Evolutionary conservation across 1,140 invertebrate species (phyloP).

Genomic region (Homalodisca vitripennis): DNA sequence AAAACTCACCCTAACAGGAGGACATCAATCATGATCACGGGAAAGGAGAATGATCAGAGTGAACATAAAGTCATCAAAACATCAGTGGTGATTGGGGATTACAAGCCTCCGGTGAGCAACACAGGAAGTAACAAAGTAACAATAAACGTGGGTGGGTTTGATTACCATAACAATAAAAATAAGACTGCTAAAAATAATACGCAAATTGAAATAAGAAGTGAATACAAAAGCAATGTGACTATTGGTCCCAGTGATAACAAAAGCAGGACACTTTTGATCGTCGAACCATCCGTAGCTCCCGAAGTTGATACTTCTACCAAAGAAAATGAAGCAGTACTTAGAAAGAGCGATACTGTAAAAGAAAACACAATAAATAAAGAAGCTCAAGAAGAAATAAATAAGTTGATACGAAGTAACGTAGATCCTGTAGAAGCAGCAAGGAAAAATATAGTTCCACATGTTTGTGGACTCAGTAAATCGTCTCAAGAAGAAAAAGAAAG

Average conservation of each 20-base stretch:
- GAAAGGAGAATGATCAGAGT: conserved; percentile 3
- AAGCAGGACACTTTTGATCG: conserved; percentile 41
- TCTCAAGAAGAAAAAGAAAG: too few relatives aligned
- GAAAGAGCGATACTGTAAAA: conserved; percentile 6
- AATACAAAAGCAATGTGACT: conserved; percentile 46
- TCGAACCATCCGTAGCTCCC: conserved; percentile 12
- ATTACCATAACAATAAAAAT: conserved; percentile 30
- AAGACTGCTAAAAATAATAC: conserved; percentile 2
- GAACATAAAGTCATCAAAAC: conserved; percentile 18
- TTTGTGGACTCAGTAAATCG: too few relatives aligned
- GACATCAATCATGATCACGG: conserved; percentile 34
- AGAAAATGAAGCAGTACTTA: neutral
- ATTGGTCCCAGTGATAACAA: conserved; percentile 47
- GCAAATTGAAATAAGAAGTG: conserved; percentile 7
- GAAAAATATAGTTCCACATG: conserved; percentile 67
- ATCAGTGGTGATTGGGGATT: conserved; percentile 35
- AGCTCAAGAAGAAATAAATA: conserved; percentile 37
- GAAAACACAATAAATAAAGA: conserved; percentile 21
- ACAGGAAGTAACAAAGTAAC: conserved; percentile 42
- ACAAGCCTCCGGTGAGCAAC: neutral
- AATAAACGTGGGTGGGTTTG: conserved; percentile 41
- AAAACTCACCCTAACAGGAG: conserved; percentile 12
- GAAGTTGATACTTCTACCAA: neutral
- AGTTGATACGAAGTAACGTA: conserved; percentile 33
- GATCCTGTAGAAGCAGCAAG: conserved; percentile 70